Evolutionary conservation across 2,888 invertebrate species (phyloP).

Genomic region (Corythucha ciliata): DNA sequence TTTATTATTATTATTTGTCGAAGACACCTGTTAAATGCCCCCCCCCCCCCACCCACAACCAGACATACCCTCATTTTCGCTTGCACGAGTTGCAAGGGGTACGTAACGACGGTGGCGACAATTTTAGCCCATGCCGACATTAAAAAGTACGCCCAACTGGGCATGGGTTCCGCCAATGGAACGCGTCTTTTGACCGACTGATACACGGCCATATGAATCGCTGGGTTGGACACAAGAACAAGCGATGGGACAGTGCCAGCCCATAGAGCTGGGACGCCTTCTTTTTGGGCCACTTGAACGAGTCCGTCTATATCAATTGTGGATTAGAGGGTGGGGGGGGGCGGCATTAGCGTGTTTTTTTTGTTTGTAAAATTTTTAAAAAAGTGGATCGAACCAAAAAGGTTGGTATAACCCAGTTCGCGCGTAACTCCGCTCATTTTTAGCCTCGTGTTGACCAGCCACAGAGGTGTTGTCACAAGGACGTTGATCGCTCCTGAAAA

Average conservation of each 20-base stretch:
- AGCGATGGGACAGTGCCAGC: conserved; percentile 74
- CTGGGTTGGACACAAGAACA: conserved; percentile 79
- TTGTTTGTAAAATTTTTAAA: neutral
- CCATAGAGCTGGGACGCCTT: conserved; percentile 71
- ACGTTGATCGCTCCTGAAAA: conserved; percentile 62
- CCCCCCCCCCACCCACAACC: too few species aligned
- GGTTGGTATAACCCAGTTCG: conserved; percentile 36
- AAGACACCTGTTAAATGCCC: too few species aligned
- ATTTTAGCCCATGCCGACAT: conserved; percentile 80
- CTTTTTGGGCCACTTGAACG: conserved; percentile 56
- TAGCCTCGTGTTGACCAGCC: conserved; percentile 85
- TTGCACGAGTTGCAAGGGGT: conserved; percentile 80
- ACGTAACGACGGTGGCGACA: conserved; percentile 76
- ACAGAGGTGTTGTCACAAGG: conserved; percentile 73
- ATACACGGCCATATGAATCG: conserved; percentile 86
- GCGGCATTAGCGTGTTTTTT: too few species aligned
- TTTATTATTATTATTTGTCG: too few species aligned
- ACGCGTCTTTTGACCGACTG: conserved; percentile 68
- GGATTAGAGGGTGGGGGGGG: too few species aligned
- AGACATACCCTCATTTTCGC: conserved; percentile 61
- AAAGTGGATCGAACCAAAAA: conserved; percentile 40
- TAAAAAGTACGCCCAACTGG: conserved; percentile 55
- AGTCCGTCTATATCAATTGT: conserved; percentile 60
- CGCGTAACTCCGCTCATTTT: conserved; percentile 53
- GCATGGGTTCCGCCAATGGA: conserved; percentile 44